These are phyloP conservation scores for zebrafish (Danio rerio) DNA, from an alignment of 2,113 vertebrate genomes.

Conservation along the genomic window GRCz12tu NC_133180.1:42774501-42775000, in stretches of 20 bases:
- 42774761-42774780: constrained; percentile 77
- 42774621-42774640: neutral
- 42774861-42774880: constrained; percentile 96
- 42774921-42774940: constrained; percentile 37
- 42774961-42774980: constrained; percentile 1
- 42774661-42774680: neutral
- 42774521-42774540: too few species aligned
- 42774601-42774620: neutral
- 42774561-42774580: too few species aligned
- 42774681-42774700: neutral
- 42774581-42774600: neutral
- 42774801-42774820: constrained; percentile 30
- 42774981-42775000: neutral
- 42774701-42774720: constrained; percentile 96
- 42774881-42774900: constrained; percentile 98
- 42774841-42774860: constrained; percentile 77
- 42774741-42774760: constrained; percentile 98
- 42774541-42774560: too few species aligned
- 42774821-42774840: constrained; percentile 14
- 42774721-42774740: constrained; percentile 99
- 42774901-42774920: constrained; percentile 98
- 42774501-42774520: too few species aligned
- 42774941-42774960: constrained; percentile 10
- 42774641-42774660: neutral
- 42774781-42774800: neutral